These are phyloP conservation scores for Tetraodon nigroviridis DNA, from an alignment of 2,113 vertebrate species.

Conservation along the genomic window DNA sequence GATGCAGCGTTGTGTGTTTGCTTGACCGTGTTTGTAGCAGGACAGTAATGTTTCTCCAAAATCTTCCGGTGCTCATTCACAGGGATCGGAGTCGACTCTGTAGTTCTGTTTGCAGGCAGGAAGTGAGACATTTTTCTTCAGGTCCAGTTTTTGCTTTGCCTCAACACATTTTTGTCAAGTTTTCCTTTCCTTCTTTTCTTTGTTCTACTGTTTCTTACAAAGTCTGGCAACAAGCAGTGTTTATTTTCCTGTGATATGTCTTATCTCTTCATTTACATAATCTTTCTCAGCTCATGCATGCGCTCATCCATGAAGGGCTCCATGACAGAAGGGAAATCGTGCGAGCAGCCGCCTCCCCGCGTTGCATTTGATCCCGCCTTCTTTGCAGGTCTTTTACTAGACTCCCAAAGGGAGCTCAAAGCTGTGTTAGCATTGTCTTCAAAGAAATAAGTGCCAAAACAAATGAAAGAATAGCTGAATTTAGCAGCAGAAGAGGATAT, in stretches of 20 bases:
- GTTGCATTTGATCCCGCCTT: conserved; percentile 49
- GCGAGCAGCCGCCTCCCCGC: conserved; percentile 45
- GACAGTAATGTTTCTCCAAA: conserved; percentile 49
- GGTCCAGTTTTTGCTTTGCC: conserved; percentile 42
- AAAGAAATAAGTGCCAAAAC: conserved; percentile 58
- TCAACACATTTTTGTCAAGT: conserved; percentile 27
- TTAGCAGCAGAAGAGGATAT: conserved; percentile 22
- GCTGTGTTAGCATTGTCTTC: conserved; percentile 53
- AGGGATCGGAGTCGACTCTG: conserved; percentile 51
- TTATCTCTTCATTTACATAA: conserved; percentile 52
- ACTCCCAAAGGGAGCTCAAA: conserved; percentile 45
- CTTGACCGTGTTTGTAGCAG: conserved; percentile 13
- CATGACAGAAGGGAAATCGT: conserved; percentile 37
- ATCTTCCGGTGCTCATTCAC: conserved; percentile 50
- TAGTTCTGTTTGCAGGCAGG: conserved; percentile 58
- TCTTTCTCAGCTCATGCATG: conserved; percentile 4
- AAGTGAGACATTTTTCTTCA: conserved; percentile 56
- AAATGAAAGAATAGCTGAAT: conserved; percentile 48
- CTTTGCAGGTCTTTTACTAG: conserved; percentile 45
- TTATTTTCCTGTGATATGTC: conserved; percentile 46
- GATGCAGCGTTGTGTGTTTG: conserved; percentile 16
- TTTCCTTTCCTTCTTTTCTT: conserved; percentile 17
- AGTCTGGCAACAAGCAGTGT: conserved; percentile 22
- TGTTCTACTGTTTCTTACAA: conserved; percentile 5
- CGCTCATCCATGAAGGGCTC: conserved; percentile 28